Percentiles rank a stretch among this genome's conserved stretches.
phyloP scores from a whole-genome alignment of 2,113 vertebrate species.

The Dicerorhinus sumatrensis region DNA sequence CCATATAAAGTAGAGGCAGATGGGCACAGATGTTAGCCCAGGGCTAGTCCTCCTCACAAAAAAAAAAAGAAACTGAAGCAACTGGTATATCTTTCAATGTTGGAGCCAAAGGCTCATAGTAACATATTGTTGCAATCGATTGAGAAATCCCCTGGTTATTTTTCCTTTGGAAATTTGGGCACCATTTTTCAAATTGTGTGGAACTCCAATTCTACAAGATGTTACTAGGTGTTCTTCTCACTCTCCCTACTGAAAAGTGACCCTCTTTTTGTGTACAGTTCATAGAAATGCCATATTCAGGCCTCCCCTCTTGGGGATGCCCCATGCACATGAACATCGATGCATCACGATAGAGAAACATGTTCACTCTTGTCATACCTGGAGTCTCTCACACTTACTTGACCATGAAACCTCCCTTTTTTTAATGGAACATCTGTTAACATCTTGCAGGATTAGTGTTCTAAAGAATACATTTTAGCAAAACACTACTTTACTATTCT shows the following conservation, averaged over 20 bases:
- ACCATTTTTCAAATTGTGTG: neutral
- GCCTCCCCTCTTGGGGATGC: neutral
- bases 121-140: neutral
- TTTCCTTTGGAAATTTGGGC: neutral
- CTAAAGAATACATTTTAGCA: slow-evolving; percentile 32
- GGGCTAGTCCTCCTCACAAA: no score
- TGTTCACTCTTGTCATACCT: neutral
- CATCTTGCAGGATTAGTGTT: neutral
- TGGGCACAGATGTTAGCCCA: no score
- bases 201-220: neutral
- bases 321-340: neutral
- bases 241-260: neutral
- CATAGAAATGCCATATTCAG: neutral
- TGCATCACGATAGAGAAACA: neutral
- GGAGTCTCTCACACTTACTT: slow-evolving; percentile 10
- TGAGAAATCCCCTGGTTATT: neutral
- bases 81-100: neutral
- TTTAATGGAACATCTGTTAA: neutral
- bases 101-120: neutral
- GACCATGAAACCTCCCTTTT: neutral
- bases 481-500: neutral
- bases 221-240: neutral
- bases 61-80: neutral
- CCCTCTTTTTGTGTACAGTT: neutral
- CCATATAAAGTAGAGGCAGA: no score